These are phyloP conservation scores for Meteorus colon DNA, from an alignment of 2,888 invertebrate genomes.

Conservation along the genomic window DNA sequence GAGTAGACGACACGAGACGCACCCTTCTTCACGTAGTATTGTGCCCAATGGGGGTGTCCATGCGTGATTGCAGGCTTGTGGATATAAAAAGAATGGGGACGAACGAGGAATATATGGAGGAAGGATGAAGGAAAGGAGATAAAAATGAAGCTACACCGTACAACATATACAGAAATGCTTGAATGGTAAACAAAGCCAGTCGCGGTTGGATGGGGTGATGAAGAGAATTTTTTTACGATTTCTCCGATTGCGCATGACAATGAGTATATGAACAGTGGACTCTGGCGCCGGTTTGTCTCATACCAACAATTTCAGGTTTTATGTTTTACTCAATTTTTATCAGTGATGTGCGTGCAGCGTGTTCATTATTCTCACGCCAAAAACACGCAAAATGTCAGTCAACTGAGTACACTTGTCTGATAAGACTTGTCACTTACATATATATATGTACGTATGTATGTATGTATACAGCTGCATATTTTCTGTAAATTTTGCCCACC, in stretches of 20 bases:
- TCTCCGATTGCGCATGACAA: conserved; percentile 60
- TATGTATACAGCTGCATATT: too few species aligned
- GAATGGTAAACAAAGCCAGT: conserved; percentile 65
- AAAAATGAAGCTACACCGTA: conserved; percentile 44
- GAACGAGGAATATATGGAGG: conserved; percentile 25
- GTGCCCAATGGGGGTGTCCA: conserved; percentile 1
- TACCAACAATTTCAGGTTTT: conserved; percentile 8
- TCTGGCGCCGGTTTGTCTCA: conserved; percentile 48
- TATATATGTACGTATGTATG: background rate
- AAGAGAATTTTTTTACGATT: conserved; percentile 36
- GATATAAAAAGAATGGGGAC: conserved; percentile 20
- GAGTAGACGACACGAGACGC: conserved; percentile 18
- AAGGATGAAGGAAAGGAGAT: conserved; percentile 25
- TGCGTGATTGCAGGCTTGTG: conserved; percentile 35
- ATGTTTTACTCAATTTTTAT: conserved; percentile 31
- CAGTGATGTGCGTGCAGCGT: conserved; percentile 28
- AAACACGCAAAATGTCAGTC: conserved; percentile 28
- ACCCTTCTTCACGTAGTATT: conserved; percentile 18
- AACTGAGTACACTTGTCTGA: conserved; percentile 20
- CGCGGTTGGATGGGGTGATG: conserved; percentile 36
- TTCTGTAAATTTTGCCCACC: too few species aligned
- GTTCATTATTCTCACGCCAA: conserved; percentile 5
- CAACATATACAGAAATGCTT: conserved; percentile 53
- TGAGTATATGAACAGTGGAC: conserved; percentile 50
- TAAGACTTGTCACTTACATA: conserved; percentile 41